Conservation (phyloP, 2,888 invertebrate genomes). For the Clepsis dumicolana region DNA sequence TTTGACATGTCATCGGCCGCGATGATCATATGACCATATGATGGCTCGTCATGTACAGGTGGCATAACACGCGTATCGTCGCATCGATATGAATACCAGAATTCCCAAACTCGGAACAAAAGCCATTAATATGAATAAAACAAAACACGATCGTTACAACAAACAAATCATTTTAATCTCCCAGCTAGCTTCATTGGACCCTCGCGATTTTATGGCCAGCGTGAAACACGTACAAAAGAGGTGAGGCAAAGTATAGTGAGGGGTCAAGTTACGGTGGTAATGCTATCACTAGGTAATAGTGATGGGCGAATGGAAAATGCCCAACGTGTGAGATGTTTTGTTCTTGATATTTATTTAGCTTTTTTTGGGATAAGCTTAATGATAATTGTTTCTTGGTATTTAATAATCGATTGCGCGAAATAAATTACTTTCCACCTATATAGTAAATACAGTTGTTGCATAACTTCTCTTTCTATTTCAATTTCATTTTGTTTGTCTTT, state of each 20-base stretch:
- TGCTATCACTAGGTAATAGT: neutral
- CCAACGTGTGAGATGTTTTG: neutral
- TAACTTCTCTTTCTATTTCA: too few species aligned
- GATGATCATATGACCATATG: too few species aligned
- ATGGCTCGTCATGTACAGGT: too few species aligned
- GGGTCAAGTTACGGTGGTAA: conserved; percentile 7
- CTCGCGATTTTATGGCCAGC: too few species aligned
- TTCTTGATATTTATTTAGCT: neutral
- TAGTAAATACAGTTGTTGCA: too few species aligned
- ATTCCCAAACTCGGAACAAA: conserved; percentile 1
- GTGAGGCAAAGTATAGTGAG: neutral
- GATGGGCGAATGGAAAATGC: neutral
- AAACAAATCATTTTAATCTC: conserved; percentile 33
- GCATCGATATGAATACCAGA: neutral
- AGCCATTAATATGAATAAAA: conserved; percentile 35
- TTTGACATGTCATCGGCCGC: too few species aligned
- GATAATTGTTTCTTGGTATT: neutral
- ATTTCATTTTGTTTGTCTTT: too few species aligned
- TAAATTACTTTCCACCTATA: neutral
- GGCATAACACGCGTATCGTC: too few species aligned
- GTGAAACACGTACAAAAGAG: neutral
- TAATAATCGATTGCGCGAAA: neutral
- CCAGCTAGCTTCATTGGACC: conserved; percentile 1
- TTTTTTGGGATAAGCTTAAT: neutral
- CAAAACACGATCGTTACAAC: conserved; percentile 24